A percentile compares a stretch with the other conserved stretches of the same genome.
Conservation (phyloP, 2,113 vertebrate genomes). For the Ammodytes dubius region DNA sequence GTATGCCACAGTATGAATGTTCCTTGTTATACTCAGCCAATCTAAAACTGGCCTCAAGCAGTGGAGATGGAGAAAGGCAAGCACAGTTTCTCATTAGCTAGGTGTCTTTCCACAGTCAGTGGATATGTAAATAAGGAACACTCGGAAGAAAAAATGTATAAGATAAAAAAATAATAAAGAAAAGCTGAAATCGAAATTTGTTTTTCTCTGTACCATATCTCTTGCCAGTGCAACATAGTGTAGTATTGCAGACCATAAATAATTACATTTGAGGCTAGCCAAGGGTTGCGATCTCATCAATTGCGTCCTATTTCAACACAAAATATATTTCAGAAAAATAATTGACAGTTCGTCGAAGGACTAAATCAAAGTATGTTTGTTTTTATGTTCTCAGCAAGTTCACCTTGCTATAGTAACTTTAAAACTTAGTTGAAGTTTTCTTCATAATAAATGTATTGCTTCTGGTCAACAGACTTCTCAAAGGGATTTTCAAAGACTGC, state of each 20-base stretch:
- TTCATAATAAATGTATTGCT: background rate
- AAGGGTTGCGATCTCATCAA: conserved; percentile 54
- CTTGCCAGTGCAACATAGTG: conserved; percentile 37
- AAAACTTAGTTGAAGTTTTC: background rate
- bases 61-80: conserved; percentile 54
- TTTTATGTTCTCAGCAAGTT: background rate
- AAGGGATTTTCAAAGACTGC: background rate
- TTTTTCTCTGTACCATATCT: conserved; percentile 59
- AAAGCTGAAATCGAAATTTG: conserved; percentile 44
- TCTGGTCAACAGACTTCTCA: background rate
- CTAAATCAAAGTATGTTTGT: background rate
- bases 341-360: background rate
- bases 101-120: conserved; percentile 46
- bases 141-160: conserved; percentile 10
- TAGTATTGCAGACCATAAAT: conserved; percentile 40
- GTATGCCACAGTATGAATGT: conserved; percentile 21
- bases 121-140: conserved; percentile 63
- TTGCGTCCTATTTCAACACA: conserved; percentile 40
- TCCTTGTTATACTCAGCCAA: conserved; percentile 33
- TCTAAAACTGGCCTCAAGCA: conserved; percentile 64
- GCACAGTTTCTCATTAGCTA: conserved; percentile 73
- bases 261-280: conserved; percentile 34
- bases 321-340: conserved; percentile 8
- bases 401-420: background rate
- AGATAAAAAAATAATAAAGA: conserved; percentile 49